Conservation (phyloP, 2,888 invertebrate genomes). For the Lumbricus terrestris region DNA sequence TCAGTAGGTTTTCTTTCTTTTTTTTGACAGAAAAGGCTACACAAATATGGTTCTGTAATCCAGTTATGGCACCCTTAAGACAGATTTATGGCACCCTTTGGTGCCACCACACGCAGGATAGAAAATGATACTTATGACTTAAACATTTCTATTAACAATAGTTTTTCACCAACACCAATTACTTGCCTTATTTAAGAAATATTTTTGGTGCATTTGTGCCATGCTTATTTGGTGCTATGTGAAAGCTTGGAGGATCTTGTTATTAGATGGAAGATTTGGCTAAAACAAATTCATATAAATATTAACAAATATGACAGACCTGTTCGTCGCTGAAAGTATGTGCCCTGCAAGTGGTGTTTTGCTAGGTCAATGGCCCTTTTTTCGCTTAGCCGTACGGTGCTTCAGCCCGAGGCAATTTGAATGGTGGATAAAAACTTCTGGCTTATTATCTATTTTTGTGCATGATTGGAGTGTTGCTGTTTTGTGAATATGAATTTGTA, state of each 20-base stretch:
- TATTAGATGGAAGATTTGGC: background rate
- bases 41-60: too few relatives aligned
- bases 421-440: background rate
- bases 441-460: conserved; percentile 10
- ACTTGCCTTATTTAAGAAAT: background rate
- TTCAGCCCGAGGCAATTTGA: background rate
- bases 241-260: background rate
- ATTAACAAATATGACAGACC: background rate
- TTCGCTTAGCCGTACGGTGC: background rate
- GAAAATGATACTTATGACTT: background rate
- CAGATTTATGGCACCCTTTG: too few relatives aligned
- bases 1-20: too few relatives aligned
- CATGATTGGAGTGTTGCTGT: conserved; percentile 16
- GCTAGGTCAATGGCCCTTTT: background rate
- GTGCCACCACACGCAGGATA: too few relatives aligned
- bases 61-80: too few relatives aligned
- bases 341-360: background rate
- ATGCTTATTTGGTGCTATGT: background rate
- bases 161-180: background rate
- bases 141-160: background rate
- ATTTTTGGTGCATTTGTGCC: background rate
- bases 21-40: too few relatives aligned
- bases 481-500: conserved; percentile 7
- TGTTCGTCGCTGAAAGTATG: background rate
- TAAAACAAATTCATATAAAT: background rate